Percentiles rank a stretch among this genome's conserved stretches.
phyloP scores from a whole-genome alignment of 1,140 invertebrate genomes.

The Cyclargus thomasi region DNA sequence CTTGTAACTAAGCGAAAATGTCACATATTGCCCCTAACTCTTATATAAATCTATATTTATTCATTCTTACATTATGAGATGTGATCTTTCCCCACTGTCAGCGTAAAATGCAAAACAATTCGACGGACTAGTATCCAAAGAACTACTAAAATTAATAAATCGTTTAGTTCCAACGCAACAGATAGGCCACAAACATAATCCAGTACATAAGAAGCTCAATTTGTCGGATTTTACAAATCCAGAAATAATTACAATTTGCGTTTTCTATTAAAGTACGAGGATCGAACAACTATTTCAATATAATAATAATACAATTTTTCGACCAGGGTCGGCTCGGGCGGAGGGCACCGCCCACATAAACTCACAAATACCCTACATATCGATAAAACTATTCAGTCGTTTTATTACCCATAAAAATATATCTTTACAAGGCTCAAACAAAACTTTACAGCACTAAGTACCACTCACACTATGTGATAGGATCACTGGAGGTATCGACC shows the following conservation, averaged over 20 bases:
- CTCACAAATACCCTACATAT: slow-evolving; percentile 69
- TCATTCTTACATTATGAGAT: slow-evolving; percentile 69
- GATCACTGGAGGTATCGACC: slow-evolving; percentile 55
- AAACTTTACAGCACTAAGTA: slow-evolving; percentile 60
- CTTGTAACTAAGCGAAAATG: slow-evolving; percentile 61
- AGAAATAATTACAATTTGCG: slow-evolving; percentile 42
- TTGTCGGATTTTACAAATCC: slow-evolving; percentile 70
- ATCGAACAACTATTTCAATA: slow-evolving; percentile 67
- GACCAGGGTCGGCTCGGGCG: slow-evolving; percentile 55
- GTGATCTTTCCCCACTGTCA: slow-evolving; percentile 56
- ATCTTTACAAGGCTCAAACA: slow-evolving; percentile 73
- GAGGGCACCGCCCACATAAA: slow-evolving; percentile 52
- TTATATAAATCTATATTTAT: slow-evolving; percentile 54
- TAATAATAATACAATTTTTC: slow-evolving; percentile 73
- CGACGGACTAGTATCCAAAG: slow-evolving; percentile 72
- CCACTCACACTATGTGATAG: slow-evolving; percentile 50
- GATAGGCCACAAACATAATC: slow-evolving; percentile 65
- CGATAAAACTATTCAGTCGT: slow-evolving; percentile 73
- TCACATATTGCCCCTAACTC: slow-evolving; percentile 64
- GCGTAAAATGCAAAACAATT: slow-evolving; percentile 68
- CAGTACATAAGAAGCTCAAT: slow-evolving; percentile 63
- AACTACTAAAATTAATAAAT: slow-evolving; percentile 64
- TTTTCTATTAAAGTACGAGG: slow-evolving; percentile 44
- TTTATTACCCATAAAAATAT: slow-evolving; percentile 74
- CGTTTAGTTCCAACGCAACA: slow-evolving; percentile 58